phyloP scores from a whole-genome alignment of 2,888 invertebrate species.

The Phytoseiulus persimilis region DNA sequence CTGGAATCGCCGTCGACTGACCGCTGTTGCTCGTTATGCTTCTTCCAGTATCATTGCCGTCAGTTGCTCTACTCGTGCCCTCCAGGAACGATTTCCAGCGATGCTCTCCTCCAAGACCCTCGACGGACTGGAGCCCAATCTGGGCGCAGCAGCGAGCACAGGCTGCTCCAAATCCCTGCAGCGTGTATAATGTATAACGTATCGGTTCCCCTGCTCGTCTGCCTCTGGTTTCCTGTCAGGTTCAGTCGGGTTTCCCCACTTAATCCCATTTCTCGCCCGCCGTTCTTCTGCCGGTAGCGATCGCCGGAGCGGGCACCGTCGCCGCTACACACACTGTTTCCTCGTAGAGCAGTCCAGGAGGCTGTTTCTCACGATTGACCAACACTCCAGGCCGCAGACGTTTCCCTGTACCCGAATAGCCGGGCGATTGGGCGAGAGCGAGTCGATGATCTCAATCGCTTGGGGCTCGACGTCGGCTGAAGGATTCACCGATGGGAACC shows the following conservation, averaged over 20 bases:
- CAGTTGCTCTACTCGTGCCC: neutral
- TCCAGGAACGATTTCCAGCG: too few species aligned
- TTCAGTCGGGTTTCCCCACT: neutral
- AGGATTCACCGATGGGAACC: too few species aligned
- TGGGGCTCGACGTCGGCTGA: too few species aligned
- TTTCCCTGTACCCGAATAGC: neutral
- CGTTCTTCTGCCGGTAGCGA: neutral
- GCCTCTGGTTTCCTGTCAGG: neutral
- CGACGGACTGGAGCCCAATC: neutral
- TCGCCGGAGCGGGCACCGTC: neutral
- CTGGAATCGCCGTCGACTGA: neutral
- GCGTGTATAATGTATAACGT: conserved; percentile 5
- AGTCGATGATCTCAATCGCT: too few species aligned
- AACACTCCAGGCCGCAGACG: neutral
- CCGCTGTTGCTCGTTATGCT: neutral
- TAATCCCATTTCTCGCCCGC: neutral
- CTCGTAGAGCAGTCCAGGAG: neutral
- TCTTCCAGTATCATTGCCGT: neutral
- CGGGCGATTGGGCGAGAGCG: too few species aligned
- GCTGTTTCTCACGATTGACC: neutral
- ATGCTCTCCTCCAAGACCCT: too few species aligned
- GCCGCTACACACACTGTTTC: neutral
- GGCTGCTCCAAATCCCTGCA: neutral
- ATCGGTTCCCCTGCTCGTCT: neutral
- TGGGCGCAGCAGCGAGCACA: neutral